Evolutionary conservation across 92 coral and sea anemone genomes (phyloP).

Genomic region (Porites lobata): DNA sequence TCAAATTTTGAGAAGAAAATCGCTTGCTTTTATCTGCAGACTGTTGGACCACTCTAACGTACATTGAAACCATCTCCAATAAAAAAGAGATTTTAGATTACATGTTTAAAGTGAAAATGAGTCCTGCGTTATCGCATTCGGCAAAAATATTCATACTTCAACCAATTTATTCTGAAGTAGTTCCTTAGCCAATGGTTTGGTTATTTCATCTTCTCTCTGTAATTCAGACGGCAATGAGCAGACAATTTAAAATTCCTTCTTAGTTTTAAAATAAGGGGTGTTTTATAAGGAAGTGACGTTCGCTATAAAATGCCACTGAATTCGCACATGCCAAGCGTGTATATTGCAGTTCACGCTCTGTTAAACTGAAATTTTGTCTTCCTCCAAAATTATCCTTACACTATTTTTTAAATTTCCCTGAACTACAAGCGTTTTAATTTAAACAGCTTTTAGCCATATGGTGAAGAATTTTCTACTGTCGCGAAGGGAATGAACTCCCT

Average conservation of each 20-base stretch:
- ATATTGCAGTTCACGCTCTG: slow-evolving; percentile 8
- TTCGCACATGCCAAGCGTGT: not conserved
- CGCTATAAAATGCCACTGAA: not conserved
- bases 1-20: too few relatives aligned
- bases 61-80: too few relatives aligned
- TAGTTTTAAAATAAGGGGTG: not conserved
- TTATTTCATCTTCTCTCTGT: not conserved
- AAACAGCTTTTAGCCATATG: not conserved
- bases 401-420: not conserved
- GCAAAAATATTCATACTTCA: not conserved
- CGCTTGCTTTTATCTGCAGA: too few relatives aligned
- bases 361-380: not conserved
- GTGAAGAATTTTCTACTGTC: not conserved
- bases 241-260: not conserved
- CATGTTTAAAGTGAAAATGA: not conserved
- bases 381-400: not conserved
- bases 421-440: too few relatives aligned
- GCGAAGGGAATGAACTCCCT: too few relatives aligned
- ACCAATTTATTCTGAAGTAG: not conserved
- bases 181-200: not conserved
- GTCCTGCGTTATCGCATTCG: not conserved
- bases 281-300: not conserved
- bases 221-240: not conserved
- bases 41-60: too few relatives aligned
- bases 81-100: not conserved